These are phyloP conservation scores for Aelia acuminata DNA, from an alignment of 2,888 invertebrate genomes.

Conservation along the genomic window DNA sequence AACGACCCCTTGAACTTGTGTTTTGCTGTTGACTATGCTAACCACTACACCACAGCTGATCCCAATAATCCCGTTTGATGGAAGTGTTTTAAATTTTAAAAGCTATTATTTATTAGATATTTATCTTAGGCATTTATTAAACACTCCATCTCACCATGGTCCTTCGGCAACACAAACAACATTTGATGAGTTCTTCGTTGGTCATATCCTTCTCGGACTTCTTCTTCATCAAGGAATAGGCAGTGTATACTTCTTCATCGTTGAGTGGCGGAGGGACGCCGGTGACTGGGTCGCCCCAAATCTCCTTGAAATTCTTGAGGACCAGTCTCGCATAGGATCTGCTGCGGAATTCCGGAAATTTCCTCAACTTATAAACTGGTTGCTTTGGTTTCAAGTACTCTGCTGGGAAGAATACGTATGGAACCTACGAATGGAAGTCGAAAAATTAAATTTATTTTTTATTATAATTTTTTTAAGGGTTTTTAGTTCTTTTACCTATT, in stretches of 20 bases:
- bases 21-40: too few species aligned
- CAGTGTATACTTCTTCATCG: not conserved
- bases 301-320: slow-evolving; percentile 5
- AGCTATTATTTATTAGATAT: too few species aligned
- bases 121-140: not conserved
- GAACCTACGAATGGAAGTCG: too few species aligned
- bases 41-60: too few species aligned
- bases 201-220: not conserved
- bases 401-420: slow-evolving; percentile 13
- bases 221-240: not conserved
- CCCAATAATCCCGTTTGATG: too few species aligned
- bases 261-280: not conserved
- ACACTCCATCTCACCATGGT: not conserved
- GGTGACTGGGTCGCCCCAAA: not conserved
- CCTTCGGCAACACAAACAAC: slow-evolving; percentile 12
- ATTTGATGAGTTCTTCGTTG: slow-evolving; percentile 38
- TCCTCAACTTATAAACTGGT: not conserved
- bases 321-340: not conserved
- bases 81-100: too few species aligned
- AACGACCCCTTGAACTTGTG: too few species aligned
- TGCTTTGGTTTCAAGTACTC: not conserved
- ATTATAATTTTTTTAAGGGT: too few species aligned
- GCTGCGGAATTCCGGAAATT: not conserved
- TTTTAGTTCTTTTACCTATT: too few species aligned
- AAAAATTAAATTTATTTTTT: too few species aligned